phyloP scores from a whole-genome alignment of 2,113 vertebrate species.

The Onychorhynchus coronatus region DNA sequence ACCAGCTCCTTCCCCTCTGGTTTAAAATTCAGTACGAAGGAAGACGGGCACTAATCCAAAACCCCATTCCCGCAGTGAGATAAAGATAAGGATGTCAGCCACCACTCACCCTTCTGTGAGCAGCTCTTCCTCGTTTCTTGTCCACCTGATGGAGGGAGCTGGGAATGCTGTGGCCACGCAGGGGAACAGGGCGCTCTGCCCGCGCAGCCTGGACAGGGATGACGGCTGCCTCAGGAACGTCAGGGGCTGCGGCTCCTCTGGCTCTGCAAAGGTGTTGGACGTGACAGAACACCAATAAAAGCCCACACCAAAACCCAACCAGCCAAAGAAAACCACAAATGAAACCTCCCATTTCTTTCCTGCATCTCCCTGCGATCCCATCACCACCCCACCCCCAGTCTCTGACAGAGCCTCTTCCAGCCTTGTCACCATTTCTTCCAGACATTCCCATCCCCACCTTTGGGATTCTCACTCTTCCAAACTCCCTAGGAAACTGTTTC shows the following conservation, averaged over 20 bases:
- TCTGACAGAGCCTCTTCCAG: neutral
- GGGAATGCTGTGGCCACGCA: slow-evolving; percentile 82
- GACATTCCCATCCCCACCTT: neutral
- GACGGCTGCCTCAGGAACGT: slow-evolving; percentile 80
- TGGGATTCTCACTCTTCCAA: neutral
- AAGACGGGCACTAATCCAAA: neutral
- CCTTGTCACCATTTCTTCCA: neutral
- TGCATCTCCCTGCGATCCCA: neutral
- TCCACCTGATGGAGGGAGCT: slow-evolving; percentile 79
- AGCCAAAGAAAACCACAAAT: neutral
- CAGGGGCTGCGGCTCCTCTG: slow-evolving; percentile 69
- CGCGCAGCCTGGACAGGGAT: slow-evolving; percentile 72
- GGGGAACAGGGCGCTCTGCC: slow-evolving; percentile 80
- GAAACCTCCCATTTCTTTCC: neutral
- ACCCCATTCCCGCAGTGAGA: accelerated
- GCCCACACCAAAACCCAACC: neutral
- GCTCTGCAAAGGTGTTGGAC: slow-evolving; percentile 68
- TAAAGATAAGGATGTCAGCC: neutral
- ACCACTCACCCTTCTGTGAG: slow-evolving; percentile 80
- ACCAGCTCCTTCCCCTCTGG: neutral
- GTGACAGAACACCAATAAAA: neutral
- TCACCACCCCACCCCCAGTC: neutral
- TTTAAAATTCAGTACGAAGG: neutral
- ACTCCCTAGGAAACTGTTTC: neutral
- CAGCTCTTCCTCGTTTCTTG: slow-evolving; percentile 75